Base-by-base conservation (phyloP, 2,888 invertebrate genomes). In the Orthosia gothica region DNA sequence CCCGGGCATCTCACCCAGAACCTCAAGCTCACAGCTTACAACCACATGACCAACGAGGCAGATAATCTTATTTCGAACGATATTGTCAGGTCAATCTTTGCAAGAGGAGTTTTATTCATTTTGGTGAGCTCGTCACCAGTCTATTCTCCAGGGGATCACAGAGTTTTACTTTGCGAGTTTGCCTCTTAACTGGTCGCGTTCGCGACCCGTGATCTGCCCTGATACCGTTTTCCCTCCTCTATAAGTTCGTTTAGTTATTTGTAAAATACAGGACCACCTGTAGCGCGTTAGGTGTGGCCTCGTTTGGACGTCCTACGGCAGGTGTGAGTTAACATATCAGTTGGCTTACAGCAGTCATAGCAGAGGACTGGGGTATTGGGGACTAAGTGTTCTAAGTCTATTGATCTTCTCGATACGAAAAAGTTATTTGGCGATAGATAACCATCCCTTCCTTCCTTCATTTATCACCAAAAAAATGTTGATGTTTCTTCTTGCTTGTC, bases 221-320 rank as follows among this genome's bases (percentile, higher is more conserved):
- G 32, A 47, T 40, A 59, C 52, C 23, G 26, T 52, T 47, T 57
- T 47, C 23, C 32, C 23, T 58, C 2, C 23, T 47, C 15, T 58
- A 15, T 26, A 52, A 57, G 45, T 57, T 68, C 32, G 50, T 82
- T 59, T 67, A 67, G 32, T 77, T 82, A 82, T 76, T 67, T 77
- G n/a, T 61, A 49, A 45, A 59, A 66, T 77, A 82, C 77, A 12
- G 59, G 54, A 32, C 77, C 77, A 77, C 83, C 83, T 77, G 77
- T 77, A 77, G 77, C 59, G 50, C 68, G 45, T 23, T 62, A 68
- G 69, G 55, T 50, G 59, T 78, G 82, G 83, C 78, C 23, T 62
- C 61, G 62, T 57, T 78, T 26, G 55, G 26, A 20, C 75, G 49
- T 45, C 75, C 75, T 76, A 26, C 61, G 18, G 45, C 32, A 54